Evolutionary conservation across 1,140 invertebrate species (phyloP).

Genomic region (Nomia melanderi): DNA sequence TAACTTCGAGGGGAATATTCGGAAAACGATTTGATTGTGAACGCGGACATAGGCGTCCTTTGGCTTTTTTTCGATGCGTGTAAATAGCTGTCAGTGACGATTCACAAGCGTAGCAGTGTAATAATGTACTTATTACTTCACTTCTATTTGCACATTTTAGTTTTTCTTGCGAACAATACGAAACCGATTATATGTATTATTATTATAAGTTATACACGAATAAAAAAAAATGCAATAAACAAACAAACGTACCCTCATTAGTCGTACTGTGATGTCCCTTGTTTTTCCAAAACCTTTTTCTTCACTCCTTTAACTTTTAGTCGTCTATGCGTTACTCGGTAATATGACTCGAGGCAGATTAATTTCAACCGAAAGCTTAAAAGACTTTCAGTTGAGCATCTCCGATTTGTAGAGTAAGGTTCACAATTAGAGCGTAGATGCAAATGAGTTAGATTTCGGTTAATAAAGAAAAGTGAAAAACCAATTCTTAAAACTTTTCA

Average conservation of each 20-base stretch:
- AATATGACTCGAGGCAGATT: no score
- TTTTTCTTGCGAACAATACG: constrained; percentile 9
- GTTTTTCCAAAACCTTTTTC: no score
- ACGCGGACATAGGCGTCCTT: background rate
- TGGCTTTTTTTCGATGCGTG: constrained; percentile 27
- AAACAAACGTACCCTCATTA: background rate
- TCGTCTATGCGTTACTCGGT: no score
- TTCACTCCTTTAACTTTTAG: no score
- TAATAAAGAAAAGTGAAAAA: no score
- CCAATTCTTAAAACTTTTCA: no score
- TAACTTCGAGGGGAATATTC: background rate
- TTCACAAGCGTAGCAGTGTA: constrained; percentile 37
- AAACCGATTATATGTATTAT: constrained; percentile 41
- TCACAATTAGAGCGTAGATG: no score
- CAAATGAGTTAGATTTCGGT: no score
- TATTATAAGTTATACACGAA: constrained; percentile 36
- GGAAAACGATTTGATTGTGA: background rate
- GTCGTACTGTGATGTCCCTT: background rate
- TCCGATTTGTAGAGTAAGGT: no score
- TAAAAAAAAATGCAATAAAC: constrained; percentile 33
- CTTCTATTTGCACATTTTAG: constrained; percentile 7
- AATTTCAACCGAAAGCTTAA: no score
- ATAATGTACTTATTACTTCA: constrained; percentile 42
- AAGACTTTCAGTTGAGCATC: no score
- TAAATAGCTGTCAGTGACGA: constrained; percentile 43